Percentiles rank a stretch among this genome's conserved stretches.
These are phyloP conservation scores for Pycnomerus fuliginosus DNA, from an alignment of 2,888 invertebrate species.

Conservation along the genomic window DNA sequence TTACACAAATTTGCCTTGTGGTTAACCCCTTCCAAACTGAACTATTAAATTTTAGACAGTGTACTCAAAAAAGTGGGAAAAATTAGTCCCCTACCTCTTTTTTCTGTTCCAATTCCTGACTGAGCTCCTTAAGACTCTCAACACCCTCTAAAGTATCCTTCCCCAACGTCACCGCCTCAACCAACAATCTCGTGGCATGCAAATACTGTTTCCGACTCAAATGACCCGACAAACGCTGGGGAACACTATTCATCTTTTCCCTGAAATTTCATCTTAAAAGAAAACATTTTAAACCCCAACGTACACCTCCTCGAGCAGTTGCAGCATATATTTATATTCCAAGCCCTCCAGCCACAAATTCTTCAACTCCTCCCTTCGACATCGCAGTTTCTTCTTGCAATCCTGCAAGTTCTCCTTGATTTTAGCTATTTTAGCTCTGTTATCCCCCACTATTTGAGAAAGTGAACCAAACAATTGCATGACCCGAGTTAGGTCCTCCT, in stretches of 20 bases:
- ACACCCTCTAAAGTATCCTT: conserved; percentile 77
- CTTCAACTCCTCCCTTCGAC: conserved; percentile 89
- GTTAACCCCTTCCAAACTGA: too few species aligned
- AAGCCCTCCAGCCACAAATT: conserved; percentile 94
- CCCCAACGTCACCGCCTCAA: conserved; percentile 66
- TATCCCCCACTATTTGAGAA: conserved; percentile 73
- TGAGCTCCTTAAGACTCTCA: conserved; percentile 79
- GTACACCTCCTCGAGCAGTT: conserved; percentile 88
- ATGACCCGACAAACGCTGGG: conserved; percentile 65
- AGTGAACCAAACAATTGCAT: conserved; percentile 73
- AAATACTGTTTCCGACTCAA: conserved; percentile 76
- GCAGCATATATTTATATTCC: conserved; percentile 90
- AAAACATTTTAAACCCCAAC: conserved; percentile 36
- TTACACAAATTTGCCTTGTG: too few species aligned
- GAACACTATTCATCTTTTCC: conserved; percentile 73
- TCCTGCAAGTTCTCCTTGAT: conserved; percentile 81
- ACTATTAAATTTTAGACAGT: too few species aligned
- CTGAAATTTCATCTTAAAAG: conserved; percentile 56
- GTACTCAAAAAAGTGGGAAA: too few species aligned
- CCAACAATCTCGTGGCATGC: conserved; percentile 79
- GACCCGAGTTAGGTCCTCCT: conserved; percentile 75
- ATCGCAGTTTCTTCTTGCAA: conserved; percentile 82
- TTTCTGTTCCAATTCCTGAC: conserved; percentile 69
- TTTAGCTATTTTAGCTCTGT: conserved; percentile 71
- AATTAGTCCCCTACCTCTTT: too few species aligned